phyloP scores from a whole-genome alignment of 1,140 invertebrate species.

The Trachelipus rathkii region DNA sequence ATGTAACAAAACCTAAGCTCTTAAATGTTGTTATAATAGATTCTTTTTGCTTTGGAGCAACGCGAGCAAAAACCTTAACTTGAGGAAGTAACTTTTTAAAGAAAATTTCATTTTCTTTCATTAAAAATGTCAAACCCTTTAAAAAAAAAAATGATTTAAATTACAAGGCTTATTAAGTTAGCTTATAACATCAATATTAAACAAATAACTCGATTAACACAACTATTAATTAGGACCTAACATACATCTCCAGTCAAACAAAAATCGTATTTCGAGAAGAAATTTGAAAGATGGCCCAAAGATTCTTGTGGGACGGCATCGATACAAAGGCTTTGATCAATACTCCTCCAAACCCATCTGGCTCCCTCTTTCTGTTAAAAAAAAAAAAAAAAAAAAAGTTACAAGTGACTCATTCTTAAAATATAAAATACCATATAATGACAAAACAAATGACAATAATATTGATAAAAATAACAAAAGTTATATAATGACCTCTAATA shows the following conservation, averaged over 20 bases:
- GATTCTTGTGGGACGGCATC: constrained; percentile 58
- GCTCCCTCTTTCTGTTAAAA: neutral
- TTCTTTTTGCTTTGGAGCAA: constrained; percentile 96
- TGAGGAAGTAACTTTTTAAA: constrained; percentile 73
- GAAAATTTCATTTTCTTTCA: constrained; percentile 60
- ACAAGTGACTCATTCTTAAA: neutral
- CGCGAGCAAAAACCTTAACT: constrained; percentile 84
- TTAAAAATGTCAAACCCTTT: constrained; percentile 67
- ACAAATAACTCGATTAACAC: too few relatives aligned
- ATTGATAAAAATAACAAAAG: neutral
- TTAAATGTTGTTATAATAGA: constrained; percentile 86
- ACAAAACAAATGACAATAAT: neutral
- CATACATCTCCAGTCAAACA: constrained; percentile 43
- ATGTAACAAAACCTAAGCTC: constrained; percentile 75
- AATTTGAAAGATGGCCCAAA: constrained; percentile 34
- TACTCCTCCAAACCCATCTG: constrained; percentile 36
- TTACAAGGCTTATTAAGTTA: too few relatives aligned
- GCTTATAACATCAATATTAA: too few relatives aligned
- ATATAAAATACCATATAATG: neutral
- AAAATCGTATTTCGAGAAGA: constrained; percentile 42
- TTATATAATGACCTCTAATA: constrained; percentile 56
- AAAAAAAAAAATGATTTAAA: neutral
- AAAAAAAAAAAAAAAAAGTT: neutral
- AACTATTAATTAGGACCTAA: constrained; percentile 14
- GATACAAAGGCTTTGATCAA: constrained; percentile 26